phyloP scores from a whole-genome alignment of 23 tunicate genomes.

The Ascidia mentula region DNA sequence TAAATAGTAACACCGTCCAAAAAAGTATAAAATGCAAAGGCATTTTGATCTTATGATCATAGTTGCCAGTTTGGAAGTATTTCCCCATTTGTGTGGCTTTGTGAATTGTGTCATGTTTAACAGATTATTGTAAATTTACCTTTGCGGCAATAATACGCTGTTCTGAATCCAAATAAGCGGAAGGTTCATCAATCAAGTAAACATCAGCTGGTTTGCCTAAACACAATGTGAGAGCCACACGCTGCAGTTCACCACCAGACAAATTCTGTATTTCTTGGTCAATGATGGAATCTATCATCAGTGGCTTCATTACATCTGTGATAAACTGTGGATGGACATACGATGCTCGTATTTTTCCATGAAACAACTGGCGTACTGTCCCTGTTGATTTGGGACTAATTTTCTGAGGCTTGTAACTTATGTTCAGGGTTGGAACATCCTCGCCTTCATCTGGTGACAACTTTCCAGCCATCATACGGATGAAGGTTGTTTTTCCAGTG shows the following conservation, averaged over 20 bases:
- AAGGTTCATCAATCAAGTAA: conserved; percentile 92
- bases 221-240: conserved; percentile 91
- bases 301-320: conserved; percentile 93
- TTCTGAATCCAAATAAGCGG: conserved; percentile 94
- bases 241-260: conserved; percentile 96
- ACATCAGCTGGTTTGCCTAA: conserved; percentile 97
- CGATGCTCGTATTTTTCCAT: conserved; percentile 68
- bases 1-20: too few species aligned
- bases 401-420: conserved; percentile 96
- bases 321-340: conserved; percentile 95
- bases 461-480: conserved; percentile 89
- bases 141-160: conserved; percentile 98
- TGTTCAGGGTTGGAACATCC: conserved; percentile 76
- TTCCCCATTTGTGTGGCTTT: too few species aligned
- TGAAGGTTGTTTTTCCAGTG: conserved; percentile 96
- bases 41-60: too few species aligned
- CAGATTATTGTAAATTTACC: conserved; percentile 33
- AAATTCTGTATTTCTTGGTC: conserved; percentile 85
- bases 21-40: too few species aligned
- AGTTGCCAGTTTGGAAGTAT: too few species aligned
- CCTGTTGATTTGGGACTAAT: conserved; percentile 96
- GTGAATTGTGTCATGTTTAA: not conserved
- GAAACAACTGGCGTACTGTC: conserved; percentile 85
- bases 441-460: conserved; percentile 81
- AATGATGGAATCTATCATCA: conserved; percentile 74